A percentile compares a stretch with the other conserved stretches of the same genome.
Evolutionary conservation across 1,140 invertebrate species (phyloP).

Genomic region (Neodiprion fabricii): DNA sequence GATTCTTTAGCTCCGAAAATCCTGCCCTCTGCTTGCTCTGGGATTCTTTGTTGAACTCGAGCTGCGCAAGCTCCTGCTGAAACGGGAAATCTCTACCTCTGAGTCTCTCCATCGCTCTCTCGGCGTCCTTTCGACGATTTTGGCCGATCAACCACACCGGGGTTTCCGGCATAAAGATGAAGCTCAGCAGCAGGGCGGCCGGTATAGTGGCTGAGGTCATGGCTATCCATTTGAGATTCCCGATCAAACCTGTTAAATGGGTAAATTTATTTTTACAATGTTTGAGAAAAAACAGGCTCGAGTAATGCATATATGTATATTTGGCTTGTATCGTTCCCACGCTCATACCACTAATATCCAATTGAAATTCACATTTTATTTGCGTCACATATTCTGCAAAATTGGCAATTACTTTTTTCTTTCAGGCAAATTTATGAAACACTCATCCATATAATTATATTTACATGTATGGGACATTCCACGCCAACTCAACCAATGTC

Average conservation of each 20-base stretch:
- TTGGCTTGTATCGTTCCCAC: too few species aligned
- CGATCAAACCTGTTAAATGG: conserved; percentile 27
- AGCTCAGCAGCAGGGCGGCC: conserved; percentile 31
- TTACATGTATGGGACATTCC: too few species aligned
- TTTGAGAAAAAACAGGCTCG: too few species aligned
- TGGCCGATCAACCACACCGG: conserved; percentile 54
- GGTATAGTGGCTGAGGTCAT: conserved; percentile 31
- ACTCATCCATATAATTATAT: too few species aligned
- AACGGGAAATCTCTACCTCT: conserved; percentile 23
- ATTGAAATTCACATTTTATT: too few species aligned
- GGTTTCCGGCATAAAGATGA: conserved; percentile 37
- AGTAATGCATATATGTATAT: too few species aligned
- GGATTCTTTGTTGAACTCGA: conserved; percentile 52
- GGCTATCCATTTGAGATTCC: conserved; percentile 25
- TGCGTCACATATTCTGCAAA: too few species aligned
- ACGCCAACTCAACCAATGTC: too few species aligned
- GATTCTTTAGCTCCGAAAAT: conserved; percentile 56
- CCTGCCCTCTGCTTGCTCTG: conserved; percentile 49
- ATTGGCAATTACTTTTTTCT: too few species aligned
- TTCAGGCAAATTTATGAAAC: too few species aligned
- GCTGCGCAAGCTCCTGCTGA: conserved; percentile 29
- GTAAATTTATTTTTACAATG: too few species aligned
- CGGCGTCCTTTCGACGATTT: conserved; percentile 47
- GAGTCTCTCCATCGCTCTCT: conserved; percentile 28
- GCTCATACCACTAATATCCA: too few species aligned